A percentile compares a stretch with the other conserved stretches of the same genome.
Evolutionary conservation across 1,140 invertebrate species (phyloP).

Genomic region (Drosophila ananassae): DNA sequence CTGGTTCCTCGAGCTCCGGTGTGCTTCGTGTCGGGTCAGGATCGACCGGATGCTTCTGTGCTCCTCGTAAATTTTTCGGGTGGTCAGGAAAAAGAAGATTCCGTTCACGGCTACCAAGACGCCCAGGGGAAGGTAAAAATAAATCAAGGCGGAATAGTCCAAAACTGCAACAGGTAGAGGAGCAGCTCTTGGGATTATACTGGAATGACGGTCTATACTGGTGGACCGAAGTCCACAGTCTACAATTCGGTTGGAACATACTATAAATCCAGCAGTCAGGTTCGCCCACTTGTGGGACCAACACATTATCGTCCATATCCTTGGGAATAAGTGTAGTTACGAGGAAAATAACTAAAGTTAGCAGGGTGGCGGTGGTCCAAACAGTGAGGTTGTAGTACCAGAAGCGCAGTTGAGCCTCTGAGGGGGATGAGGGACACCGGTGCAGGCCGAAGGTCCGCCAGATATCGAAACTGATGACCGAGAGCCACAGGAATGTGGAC

Average conservation of each 20-base stretch:
- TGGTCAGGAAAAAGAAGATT: conserved; percentile 88
- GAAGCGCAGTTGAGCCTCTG: not conserved
- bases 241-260: not conserved
- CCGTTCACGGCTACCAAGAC: conserved; percentile 85
- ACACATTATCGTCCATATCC: not conserved
- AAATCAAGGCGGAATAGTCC: not conserved
- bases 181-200: too few relatives aligned
- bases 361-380: not conserved
- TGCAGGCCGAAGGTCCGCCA: not conserved
- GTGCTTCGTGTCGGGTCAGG: conserved; percentile 3
- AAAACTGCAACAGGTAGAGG: not conserved
- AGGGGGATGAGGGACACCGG: not conserved
- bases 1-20: conserved; percentile 14
- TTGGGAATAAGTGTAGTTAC: not conserved
- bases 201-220: too few relatives aligned
- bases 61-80: conserved; percentile 85
- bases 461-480: not conserved
- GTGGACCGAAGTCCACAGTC: too few relatives aligned
- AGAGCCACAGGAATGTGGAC: not conserved
- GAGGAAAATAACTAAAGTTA: not conserved
- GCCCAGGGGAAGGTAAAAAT: not conserved
- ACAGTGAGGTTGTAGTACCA: not conserved
- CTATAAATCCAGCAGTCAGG: not conserved
- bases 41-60: conserved; percentile 22
- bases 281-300: not conserved